Evolutionary conservation across 2,797 vertebrate species (phyloP), one percentile per base, ranked within the genome.

Genomic region (Triplophysa bombifrons): DNA sequence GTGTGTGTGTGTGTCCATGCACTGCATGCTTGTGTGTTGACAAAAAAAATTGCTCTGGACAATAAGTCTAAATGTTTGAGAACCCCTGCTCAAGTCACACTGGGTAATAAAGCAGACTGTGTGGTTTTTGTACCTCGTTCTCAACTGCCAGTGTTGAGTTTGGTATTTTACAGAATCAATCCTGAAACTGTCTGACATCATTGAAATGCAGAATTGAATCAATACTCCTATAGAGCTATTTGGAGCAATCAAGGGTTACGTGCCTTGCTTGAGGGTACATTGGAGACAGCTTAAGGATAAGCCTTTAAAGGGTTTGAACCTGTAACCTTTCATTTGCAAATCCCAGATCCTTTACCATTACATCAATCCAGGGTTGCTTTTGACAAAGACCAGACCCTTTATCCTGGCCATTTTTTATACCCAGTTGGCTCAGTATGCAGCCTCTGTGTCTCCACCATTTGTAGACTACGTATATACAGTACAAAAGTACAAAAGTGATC

Each of bases 381-480:
- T 17, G 61, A 64, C 61, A n/a, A 38, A 64, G 9, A 38, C 16
- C 61, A 64, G 61, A 64, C 30, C 30, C 30, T 64, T 19, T n/a
- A 38, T 38, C 16, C 17, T 38, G 30, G 38, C 14, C 34, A 64
- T 25, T 17, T 65, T 41, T 41, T 65, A 38, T 38, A 65, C 63
- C 30, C 63, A 65, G 17, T 65, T 41, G 34, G 63, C 19, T 65
- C 63, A n/a, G 34, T 65, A 65, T 65, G 17, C 63, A 41, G 63
- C 10, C 34, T 65, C 17, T 65, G 16, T 65, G 63, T 65, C 63
- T 65, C 19, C 63, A 65, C 3, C 10, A 41, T 38, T 41, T 41
- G 41, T 41, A 65, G 34, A 65, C 8, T 65, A 19, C 19, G n/a
- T 7, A 61, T 30, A 30, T 30, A 30, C 30, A 61, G 38, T 38